Evolutionary conservation across 2,888 invertebrate genomes (phyloP).

Genomic region (Tribolium freemani): DNA sequence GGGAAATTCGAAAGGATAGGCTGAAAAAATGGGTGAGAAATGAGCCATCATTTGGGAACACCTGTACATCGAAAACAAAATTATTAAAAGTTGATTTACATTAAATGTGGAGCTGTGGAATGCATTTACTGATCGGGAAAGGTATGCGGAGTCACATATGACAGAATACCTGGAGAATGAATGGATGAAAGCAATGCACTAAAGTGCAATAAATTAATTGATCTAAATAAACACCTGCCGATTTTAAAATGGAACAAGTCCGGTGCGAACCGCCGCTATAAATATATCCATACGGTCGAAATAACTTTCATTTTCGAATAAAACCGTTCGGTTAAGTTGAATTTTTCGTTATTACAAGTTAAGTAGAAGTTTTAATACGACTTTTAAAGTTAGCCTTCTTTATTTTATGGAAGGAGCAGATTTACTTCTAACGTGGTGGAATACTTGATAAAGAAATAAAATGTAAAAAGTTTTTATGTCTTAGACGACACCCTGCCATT

Average conservation of each 20-base stretch:
- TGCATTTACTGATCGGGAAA: conserved; percentile 3
- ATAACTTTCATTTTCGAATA: conserved; percentile 8
- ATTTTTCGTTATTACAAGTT: conserved; percentile 35
- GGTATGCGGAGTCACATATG: conserved; percentile 11
- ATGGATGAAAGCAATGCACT: conserved; percentile 13
- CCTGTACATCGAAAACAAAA: neutral
- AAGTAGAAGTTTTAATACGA: conserved; percentile 37
- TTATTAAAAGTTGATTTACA: conserved; percentile 11
- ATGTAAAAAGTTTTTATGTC: conserved; percentile 38
- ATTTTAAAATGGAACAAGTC: conserved; percentile 10
- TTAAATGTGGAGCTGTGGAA: neutral
- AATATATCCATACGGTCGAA: neutral
- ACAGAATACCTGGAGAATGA: neutral
- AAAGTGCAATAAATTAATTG: conserved; percentile 6
- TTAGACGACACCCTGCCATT: conserved; percentile 7
- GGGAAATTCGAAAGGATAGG: neutral
- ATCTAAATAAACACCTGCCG: conserved; percentile 20
- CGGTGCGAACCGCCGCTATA: neutral
- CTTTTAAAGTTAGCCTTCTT: conserved; percentile 33
- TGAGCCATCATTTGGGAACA: neutral
- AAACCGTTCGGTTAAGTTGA: neutral
- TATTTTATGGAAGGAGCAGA: conserved; percentile 30
- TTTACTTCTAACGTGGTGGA: conserved; percentile 31
- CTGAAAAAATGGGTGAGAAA: neutral
- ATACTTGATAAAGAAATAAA: conserved; percentile 36